Base-by-base conservation (phyloP, 1,140 invertebrate species). In the Microplitis demolitor region DNA sequence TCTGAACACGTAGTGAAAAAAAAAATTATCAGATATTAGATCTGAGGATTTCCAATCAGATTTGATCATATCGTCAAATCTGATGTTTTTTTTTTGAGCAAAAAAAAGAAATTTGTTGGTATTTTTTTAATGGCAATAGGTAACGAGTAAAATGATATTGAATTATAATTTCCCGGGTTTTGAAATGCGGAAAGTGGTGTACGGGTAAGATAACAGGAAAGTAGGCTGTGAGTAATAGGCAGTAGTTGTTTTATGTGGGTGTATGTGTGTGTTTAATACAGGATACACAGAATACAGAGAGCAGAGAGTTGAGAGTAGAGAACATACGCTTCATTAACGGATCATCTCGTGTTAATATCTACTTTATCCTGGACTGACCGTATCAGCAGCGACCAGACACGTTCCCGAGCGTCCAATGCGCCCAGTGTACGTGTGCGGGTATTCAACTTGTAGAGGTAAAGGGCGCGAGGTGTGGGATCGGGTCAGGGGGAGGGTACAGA, bases 251-350 rank as follows among this genome's bases (percentile, higher is more conserved):
- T 45, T 13, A 14, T 39, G 9, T 67, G 50, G 5, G 63, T 14
- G 11, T 35, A 45, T 37, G 9, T 14, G 63, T 45, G 70, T 73
- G 68, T 66, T 66, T 78, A 77, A 24, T 24, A 24, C 24, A 24
- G 24, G 2, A 2, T 24, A 24, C 2, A 24, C 24, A 24, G 24
- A 24, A 2, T 24, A 24, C 24, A 24, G 24, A 24, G 24, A 24
- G 24, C 24, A 24, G 24, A 24, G 24, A 24, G 24, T 24, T 77
- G 73, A 63, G 76, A 77, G 77, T 72, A 78, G 80, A 81, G 82
- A 86, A 86, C 86, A 87, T 87, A 87, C 86, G 86, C 85, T 87
- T 87, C 86, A 87, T 87, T 87, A 87, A 87, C 86, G 86, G 86
- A 87, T 87, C 84, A 87, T 87, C 85, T 86, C 85, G 84, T 87